phyloP scores from a whole-genome alignment of 2,888 invertebrate genomes.

The Willowsia nigromaculata region DNA sequence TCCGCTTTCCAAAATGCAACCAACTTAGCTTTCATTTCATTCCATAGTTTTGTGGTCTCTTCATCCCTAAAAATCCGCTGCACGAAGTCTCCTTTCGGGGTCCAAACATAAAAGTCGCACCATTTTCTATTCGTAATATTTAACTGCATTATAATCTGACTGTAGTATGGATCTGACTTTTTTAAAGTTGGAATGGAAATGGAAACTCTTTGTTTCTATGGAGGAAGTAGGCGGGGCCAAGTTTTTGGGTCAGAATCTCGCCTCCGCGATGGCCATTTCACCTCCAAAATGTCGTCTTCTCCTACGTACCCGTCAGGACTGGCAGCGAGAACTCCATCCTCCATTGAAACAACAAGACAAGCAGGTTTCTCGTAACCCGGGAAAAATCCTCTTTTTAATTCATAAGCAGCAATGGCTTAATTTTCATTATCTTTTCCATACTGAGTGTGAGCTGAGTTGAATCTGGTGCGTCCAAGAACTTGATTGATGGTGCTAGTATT shows the following conservation, averaged over 20 bases:
- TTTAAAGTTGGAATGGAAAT: too few species aligned
- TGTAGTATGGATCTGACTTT: constrained; percentile 23
- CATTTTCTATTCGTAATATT: not conserved
- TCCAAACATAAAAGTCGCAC: constrained; percentile 42
- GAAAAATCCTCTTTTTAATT: not conserved
- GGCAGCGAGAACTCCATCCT: constrained; percentile 12
- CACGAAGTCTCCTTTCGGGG: not conserved
- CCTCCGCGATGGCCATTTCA: constrained; percentile 52
- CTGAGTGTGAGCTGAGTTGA: not conserved
- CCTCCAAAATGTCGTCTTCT: not conserved
- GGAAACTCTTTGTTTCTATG: too few species aligned
- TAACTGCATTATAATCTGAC: constrained; percentile 41
- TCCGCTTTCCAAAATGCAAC: not conserved
- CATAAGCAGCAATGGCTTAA: not conserved
- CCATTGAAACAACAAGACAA: not conserved
- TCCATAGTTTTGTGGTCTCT: not conserved
- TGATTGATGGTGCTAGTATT: not conserved
- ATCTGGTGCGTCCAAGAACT: not conserved
- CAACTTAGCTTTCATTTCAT: not conserved
- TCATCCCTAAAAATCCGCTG: not conserved
- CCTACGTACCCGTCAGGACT: constrained; percentile 31
- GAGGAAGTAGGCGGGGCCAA: too few species aligned
- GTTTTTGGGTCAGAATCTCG: too few species aligned
- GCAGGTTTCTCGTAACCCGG: not conserved
- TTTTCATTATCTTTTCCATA: constrained; percentile 36